Conservation (phyloP, 2,797 vertebrate genomes). For the Sardinella longiceps region DNA sequence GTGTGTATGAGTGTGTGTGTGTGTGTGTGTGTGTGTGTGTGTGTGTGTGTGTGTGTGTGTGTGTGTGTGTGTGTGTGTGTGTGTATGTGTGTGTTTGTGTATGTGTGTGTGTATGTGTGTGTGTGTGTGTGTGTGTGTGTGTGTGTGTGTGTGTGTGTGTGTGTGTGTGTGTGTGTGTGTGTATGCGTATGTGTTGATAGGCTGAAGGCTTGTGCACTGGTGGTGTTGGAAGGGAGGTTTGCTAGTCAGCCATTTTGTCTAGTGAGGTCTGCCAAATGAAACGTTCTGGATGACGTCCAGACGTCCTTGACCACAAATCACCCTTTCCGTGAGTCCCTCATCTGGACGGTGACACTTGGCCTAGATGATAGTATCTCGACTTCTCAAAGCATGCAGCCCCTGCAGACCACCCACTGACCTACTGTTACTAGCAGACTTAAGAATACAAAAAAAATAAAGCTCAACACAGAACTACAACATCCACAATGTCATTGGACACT, state of each 20-base stretch:
- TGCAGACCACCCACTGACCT: background rate
- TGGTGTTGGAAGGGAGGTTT: background rate
- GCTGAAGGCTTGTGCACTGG: background rate
- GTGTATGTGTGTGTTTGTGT: background rate
- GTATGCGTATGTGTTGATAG: conserved; percentile 40
- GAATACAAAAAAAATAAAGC: background rate
- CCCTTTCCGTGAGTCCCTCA: conserved; percentile 19
- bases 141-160: conserved; percentile 43
- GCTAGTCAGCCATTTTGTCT: conserved; percentile 30
- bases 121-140: conserved; percentile 25
- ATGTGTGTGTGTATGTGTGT: background rate
- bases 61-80: background rate
- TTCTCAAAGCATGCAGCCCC: background rate
- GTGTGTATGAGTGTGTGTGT: conserved; percentile 41
- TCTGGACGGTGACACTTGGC: conserved; percentile 19
- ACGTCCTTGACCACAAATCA: conserved; percentile 40
- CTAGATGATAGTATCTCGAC: conserved; percentile 36
- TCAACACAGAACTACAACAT: background rate
- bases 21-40: conserved; percentile 29
- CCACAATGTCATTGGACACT: background rate
- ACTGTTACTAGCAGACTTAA: background rate
- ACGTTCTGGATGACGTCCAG: conserved; percentile 45
- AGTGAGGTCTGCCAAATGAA: conserved; percentile 35
- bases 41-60: conserved; percentile 32
- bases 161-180: conserved; percentile 36